These are phyloP conservation scores for Pundamilia nyererei DNA, from an alignment of 2,113 vertebrate species.

Conservation along the genomic window DNA sequence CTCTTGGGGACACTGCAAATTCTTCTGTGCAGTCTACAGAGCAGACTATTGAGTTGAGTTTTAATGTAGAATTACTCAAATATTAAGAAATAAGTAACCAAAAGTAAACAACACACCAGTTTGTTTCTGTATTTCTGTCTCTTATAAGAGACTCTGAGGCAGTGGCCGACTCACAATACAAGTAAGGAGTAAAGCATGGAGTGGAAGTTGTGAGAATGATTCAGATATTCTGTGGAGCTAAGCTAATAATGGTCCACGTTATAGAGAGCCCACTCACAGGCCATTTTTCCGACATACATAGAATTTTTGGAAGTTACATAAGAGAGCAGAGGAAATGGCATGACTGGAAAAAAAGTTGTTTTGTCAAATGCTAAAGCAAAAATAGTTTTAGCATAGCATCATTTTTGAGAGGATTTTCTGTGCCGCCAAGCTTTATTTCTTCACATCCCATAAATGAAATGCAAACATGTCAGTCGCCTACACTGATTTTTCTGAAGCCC, in stretches of 20 bases:
- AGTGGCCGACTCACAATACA: not conserved
- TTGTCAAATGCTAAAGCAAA: not conserved
- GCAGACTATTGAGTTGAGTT: not conserved
- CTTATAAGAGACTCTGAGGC: not conserved
- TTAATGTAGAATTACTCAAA: not conserved
- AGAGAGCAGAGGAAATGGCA: not conserved
- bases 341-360: not conserved
- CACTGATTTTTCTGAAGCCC: not conserved
- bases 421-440: not conserved
- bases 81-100: not conserved
- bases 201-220: not conserved
- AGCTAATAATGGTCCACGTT: not conserved
- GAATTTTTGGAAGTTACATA: not conserved
- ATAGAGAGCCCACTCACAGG: not conserved
- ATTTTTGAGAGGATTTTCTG: not conserved
- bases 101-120: not conserved
- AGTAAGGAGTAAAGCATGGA: not conserved
- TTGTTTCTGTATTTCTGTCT: not conserved
- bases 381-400: not conserved
- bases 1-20: not conserved
- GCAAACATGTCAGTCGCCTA: not conserved
- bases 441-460: not conserved
- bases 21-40: not conserved
- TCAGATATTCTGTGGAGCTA: not conserved
- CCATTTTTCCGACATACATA: not conserved